Conservation (phyloP, 2,113 vertebrate species). For the Otolemur garnettii region DNA sequence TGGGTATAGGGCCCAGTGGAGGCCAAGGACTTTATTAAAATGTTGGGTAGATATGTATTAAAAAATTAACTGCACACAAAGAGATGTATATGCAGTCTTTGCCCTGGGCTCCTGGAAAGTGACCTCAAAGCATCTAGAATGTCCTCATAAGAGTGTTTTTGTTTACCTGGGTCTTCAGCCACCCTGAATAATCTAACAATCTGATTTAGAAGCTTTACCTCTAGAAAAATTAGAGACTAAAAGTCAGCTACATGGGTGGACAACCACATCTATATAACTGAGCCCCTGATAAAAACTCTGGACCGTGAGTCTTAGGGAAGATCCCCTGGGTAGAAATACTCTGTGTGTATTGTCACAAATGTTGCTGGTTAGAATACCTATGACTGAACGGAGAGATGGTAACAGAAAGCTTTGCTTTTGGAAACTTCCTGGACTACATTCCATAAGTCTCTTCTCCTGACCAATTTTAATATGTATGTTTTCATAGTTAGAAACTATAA, state of each 20-base stretch:
- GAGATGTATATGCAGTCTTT: neutral
- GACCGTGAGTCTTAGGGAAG: neutral
- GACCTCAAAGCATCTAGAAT: neutral
- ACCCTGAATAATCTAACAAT: neutral
- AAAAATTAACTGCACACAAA: neutral
- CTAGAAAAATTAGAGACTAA: neutral
- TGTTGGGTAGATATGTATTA: neutral
- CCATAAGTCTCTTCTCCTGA: neutral
- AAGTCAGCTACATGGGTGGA: neutral
- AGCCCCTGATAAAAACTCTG: neutral
- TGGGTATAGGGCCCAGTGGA: neutral
- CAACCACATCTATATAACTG: neutral
- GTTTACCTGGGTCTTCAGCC: neutral
- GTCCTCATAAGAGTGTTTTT: neutral
- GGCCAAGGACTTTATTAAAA: neutral
- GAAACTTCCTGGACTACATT: neutral
- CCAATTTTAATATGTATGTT: neutral
- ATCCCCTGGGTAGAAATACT: neutral
- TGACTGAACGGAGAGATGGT: too few species aligned
- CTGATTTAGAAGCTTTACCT: neutral
- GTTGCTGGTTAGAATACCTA: neutral
- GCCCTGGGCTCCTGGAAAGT: neutral
- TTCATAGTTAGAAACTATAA: neutral
- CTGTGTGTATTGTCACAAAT: accelerated
- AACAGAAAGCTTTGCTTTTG: neutral